Evolutionary conservation across 2,797 vertebrate genomes (phyloP).

Genomic region (Dromococcyx pavoninus): DNA sequence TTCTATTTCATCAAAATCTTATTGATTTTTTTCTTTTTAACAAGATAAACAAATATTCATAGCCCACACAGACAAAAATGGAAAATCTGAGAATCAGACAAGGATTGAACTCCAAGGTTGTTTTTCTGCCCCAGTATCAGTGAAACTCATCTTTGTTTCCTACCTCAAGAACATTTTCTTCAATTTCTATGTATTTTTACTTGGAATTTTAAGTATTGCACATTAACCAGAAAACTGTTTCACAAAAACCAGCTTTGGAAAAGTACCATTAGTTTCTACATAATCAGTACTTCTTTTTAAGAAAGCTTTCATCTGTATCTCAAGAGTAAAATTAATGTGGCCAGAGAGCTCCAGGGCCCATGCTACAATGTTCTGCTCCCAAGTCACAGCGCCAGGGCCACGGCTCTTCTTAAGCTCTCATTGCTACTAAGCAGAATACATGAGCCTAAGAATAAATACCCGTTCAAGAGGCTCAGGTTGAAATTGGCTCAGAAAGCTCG

Average conservation of each 20-base stretch:
- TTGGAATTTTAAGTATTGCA: neutral
- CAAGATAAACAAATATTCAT: neutral
- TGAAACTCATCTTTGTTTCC: slow-evolving; percentile 6
- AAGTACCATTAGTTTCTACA: neutral
- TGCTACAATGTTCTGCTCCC: accelerated
- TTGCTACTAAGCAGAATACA: neutral
- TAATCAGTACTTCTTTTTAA: neutral
- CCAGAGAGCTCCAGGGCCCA: neutral
- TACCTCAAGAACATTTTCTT: neutral
- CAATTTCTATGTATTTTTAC: neutral
- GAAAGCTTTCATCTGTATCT: neutral
- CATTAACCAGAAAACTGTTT: neutral
- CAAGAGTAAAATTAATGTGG: neutral
- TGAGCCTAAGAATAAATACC: neutral
- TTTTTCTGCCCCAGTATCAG: neutral
- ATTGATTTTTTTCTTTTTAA: neutral
- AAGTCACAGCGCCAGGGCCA: neutral
- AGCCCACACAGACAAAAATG: neutral
- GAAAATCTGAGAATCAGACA: neutral
- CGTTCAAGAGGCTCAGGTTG: neutral
- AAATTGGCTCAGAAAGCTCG: slow-evolving; percentile 3
- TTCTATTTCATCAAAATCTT: neutral
- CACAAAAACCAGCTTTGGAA: neutral
- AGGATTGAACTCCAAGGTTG: neutral
- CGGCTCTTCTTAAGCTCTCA: neutral